Base-by-base conservation (phyloP, 1,140 invertebrate genomes). In the Macrotrachela quadricornifera region DNA sequence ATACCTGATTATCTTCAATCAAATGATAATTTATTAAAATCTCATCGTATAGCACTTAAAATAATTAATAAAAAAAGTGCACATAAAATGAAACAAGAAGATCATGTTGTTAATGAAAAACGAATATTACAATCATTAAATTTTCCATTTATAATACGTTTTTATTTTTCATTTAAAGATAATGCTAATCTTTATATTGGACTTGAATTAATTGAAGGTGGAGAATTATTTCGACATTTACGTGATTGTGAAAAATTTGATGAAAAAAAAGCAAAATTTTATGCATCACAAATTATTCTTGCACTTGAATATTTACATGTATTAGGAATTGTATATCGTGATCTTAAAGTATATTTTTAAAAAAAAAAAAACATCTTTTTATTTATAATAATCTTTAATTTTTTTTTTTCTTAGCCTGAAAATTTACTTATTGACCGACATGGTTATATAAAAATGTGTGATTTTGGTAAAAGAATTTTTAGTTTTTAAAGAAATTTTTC, bases 151-250 rank as follows among this genome's bases (percentile, higher is more conserved):
- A 54, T 54, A 14, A 46, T 54, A n/a, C 48, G 41, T 15, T 18
- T 49, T n/a, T 30, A 30, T 49, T 56, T 52, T 38, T 60, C 54
- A 55, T 60, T 61, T 18, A 64, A 77, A 74, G 90, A 96, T 74
- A 95, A 92, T 77, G 91, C 88, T 57, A 94, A 95, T 76, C 76
- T 96, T 57, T 96, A 95, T 71, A 94, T 96, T 87, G 87, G 95
- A 58, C 77, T 95, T 61, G 90, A 95, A 71, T 96, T 92, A 72
- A 86, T 95, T 37, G 85, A 86, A 18, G 91, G 90, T 21, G 88
- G 88, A 57, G 88, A 96, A 74, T 94, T 96, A 87, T 96, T 96
- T 73, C 91, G 87, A 47, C 90, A 95, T 74, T 75, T 95, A 59
- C 77, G 90, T 57, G 91, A 92, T 72, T 85, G 90, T 61, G 68